A percentile compares a stretch with the other conserved stretches of the same genome.
phyloP scores from a whole-genome alignment of 2,797 vertebrate genomes.

The Falco columbarius region DNA sequence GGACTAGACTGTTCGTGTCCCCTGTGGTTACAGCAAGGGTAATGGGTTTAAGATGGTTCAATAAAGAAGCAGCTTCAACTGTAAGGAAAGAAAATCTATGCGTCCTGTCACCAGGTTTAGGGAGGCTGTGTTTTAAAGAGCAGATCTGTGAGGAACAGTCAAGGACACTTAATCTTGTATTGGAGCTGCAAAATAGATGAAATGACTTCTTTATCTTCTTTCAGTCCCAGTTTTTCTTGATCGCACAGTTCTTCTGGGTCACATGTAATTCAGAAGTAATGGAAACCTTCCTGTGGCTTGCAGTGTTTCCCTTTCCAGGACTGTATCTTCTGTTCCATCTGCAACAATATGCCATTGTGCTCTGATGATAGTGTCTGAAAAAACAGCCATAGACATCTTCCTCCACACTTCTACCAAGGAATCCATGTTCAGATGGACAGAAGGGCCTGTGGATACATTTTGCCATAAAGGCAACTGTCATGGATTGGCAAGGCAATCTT shows the following conservation, averaged over 20 bases:
- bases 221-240: background rate
- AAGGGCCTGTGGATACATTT: fast-evolving
- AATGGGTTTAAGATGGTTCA: conserved; percentile 56
- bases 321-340: background rate
- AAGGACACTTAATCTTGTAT: conserved; percentile 18
- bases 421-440: background rate
- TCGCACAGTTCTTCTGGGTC: background rate
- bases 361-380: background rate
- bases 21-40: conserved; percentile 42
- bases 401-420: background rate
- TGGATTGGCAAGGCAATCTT: background rate
- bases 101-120: conserved; percentile 29
- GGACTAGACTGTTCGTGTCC: conserved; percentile 35
- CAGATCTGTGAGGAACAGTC: conserved; percentile 6
- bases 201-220: conserved; percentile 4
- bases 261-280: background rate
- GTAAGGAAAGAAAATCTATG: conserved; percentile 46
- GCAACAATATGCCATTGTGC: background rate
- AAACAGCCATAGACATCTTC: background rate
- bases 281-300: background rate
- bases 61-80: conserved; percentile 26
- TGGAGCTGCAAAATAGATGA: background rate
- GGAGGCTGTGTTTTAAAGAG: conserved; percentile 39
- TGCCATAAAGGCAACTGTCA: background rate
- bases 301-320: background rate